phyloP scores from a whole-genome alignment of 2,888 invertebrate species.

The Leptodirus hochenwartii region DNA sequence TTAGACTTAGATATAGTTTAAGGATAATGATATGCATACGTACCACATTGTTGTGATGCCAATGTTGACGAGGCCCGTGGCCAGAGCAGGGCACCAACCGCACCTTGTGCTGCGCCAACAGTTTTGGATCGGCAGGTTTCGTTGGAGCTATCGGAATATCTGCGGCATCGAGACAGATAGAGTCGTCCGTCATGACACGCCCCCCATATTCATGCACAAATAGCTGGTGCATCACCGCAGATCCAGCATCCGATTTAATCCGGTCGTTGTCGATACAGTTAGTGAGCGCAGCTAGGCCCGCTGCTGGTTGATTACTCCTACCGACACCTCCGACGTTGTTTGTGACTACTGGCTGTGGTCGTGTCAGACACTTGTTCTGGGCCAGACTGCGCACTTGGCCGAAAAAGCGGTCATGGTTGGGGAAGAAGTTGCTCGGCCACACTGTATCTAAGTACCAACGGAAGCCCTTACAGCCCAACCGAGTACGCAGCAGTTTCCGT shows the following conservation, averaged over 20 bases:
- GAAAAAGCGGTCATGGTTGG: constrained; percentile 70
- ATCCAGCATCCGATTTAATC: constrained; percentile 26
- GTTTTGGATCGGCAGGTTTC: constrained; percentile 20
- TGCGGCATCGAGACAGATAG: constrained; percentile 63
- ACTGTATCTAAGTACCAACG: constrained; percentile 86
- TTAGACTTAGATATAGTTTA: too few relatives aligned
- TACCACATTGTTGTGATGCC: constrained; percentile 40
- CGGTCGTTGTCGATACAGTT: constrained; percentile 32
- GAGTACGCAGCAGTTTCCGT: constrained; percentile 39
- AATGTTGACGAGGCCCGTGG: constrained; percentile 55
- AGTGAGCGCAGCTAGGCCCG: constrained; percentile 49
- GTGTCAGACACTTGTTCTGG: constrained; percentile 38
- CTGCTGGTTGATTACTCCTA: constrained; percentile 47
- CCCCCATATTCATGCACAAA: constrained; percentile 52
- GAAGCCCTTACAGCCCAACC: constrained; percentile 57
- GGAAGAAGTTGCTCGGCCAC: constrained; percentile 95
- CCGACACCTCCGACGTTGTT: too few relatives aligned
- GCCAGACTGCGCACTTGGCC: constrained; percentile 53
- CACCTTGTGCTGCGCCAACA: constrained; percentile 31
- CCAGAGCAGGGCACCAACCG: constrained; percentile 57
- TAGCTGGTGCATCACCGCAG: constrained; percentile 54
- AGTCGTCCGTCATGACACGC: constrained; percentile 72
- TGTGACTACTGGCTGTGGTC: constrained; percentile 37
- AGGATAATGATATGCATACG: constrained; percentile 9
- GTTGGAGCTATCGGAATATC: too few relatives aligned